A percentile compares a stretch with the other conserved stretches of the same genome.
Evolutionary conservation across 2,888 invertebrate genomes (phyloP).

Genomic region (Leptothorax acervorum): DNA sequence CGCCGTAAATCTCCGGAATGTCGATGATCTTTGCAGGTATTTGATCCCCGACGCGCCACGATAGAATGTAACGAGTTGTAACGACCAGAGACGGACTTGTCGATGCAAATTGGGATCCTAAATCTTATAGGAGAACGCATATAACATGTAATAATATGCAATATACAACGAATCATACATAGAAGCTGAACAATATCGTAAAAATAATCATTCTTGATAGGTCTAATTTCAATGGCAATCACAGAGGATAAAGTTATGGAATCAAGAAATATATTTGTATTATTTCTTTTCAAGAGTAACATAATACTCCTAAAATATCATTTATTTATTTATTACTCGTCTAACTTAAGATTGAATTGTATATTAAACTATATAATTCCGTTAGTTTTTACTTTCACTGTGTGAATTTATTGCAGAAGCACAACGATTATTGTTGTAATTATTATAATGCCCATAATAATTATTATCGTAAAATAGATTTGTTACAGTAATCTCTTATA

Average conservation of each 20-base stretch:
- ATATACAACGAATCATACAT: background rate
- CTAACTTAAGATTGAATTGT: background rate
- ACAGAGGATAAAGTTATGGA: background rate
- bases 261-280: background rate
- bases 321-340: background rate
- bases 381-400: background rate
- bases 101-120: slow-evolving; percentile 13
- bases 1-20: slow-evolving; percentile 67
- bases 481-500: slow-evolving; percentile 10
- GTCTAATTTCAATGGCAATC: background rate
- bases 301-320: background rate
- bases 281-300: background rate
- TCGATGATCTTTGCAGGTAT: slow-evolving; percentile 56
- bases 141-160: background rate
- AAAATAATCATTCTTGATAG: background rate
- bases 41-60: background rate
- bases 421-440: slow-evolving; percentile 7
- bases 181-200: background rate
- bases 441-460: slow-evolving; percentile 1
- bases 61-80: slow-evolving; percentile 4
- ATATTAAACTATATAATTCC: background rate
- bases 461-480: slow-evolving; percentile 15
- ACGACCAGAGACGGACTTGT: background rate
- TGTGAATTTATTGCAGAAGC: background rate
- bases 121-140: background rate